Evolutionary conservation across 2,113 vertebrate species (phyloP).

Genomic region (Rhinolophus ferrumequinum): DNA sequence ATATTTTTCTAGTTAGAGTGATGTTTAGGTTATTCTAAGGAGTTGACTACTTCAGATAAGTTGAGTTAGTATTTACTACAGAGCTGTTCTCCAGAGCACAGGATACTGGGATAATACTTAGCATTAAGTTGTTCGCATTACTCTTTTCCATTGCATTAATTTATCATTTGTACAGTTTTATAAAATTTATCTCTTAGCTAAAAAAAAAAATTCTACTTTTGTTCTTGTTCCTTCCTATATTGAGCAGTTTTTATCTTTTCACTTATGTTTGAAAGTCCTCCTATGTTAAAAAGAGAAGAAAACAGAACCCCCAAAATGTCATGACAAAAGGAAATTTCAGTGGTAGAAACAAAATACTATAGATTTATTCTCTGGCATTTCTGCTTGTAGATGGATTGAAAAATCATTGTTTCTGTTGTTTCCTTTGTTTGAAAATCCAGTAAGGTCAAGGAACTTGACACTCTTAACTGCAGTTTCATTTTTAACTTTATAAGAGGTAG

Average conservation of each 20-base stretch:
- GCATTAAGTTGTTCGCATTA: neutral
- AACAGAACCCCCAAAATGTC: neutral
- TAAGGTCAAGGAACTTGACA: neutral
- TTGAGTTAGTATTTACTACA: neutral
- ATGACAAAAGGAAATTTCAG: conserved; percentile 2
- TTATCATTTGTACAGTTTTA: neutral
- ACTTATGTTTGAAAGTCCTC: neutral
- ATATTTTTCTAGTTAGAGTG: neutral
- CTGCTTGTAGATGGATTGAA: neutral
- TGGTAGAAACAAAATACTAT: neutral
- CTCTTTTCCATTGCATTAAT: neutral
- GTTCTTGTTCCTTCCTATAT: neutral
- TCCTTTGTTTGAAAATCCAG: conserved; percentile 47
- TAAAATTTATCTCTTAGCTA: neutral
- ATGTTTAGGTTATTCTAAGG: neutral
- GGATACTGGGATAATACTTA: neutral
- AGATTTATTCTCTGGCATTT: neutral
- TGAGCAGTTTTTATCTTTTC: conserved; percentile 7
- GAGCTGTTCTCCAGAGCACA: neutral
- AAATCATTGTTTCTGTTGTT: neutral
- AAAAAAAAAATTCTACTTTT: neutral
- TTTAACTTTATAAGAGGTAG: neutral
- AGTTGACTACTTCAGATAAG: neutral
- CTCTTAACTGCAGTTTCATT: conserved; percentile 29
- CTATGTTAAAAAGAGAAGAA: neutral